Evolutionary conservation across 2,113 vertebrate species (phyloP), one percentile per base, ranked within the genome.

Genomic region (Gallinago jamesoni): DNA sequence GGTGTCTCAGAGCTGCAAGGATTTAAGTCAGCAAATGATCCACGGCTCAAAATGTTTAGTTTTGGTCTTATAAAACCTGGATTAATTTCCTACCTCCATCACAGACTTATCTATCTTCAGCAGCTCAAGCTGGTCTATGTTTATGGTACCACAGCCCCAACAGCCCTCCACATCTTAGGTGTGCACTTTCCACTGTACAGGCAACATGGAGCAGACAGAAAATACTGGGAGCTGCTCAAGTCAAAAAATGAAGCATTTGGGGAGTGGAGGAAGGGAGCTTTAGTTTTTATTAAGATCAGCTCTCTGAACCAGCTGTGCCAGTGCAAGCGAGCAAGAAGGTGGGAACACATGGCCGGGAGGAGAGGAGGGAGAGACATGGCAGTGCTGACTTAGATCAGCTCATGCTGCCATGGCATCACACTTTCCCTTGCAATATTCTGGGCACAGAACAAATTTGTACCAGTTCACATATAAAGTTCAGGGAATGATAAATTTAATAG

Each of bases 331-430:
- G 89, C 78, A 86, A 43, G 48, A 75, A 96, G 91, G 87, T 96
- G 95, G 95, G 89, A 95, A 96, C 96, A 95, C 96, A 94, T n/a
- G 95, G 91, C 79, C 70, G n/a, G 75, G 93, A 85, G 81, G 45
- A 63, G 53, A 90, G 43, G 57, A 84, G 93, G 76, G 84, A 87
- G 84, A 84, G 92, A 59, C 43, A 21, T 21, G 88, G 90, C 90
- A 93, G 52, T 5, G 95, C 79, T 63, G 89, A 31, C 89, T 92
- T 24, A 48, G 45, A 87, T 64, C 92, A 76, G 92, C 81, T 84
- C 77, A 53, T 8, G 67, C 93, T 94, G 93, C 87, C 94, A 73
- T 8, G 88, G 88, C 78, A 90, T 84, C 93, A 3, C 70, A 60
- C 78, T 79, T 93, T 23, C 69, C 90, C 72, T 72, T 33, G 8